Base-by-base conservation (phyloP, 2,797 vertebrate genomes). In the Paedocypris micromegethes region DNA sequence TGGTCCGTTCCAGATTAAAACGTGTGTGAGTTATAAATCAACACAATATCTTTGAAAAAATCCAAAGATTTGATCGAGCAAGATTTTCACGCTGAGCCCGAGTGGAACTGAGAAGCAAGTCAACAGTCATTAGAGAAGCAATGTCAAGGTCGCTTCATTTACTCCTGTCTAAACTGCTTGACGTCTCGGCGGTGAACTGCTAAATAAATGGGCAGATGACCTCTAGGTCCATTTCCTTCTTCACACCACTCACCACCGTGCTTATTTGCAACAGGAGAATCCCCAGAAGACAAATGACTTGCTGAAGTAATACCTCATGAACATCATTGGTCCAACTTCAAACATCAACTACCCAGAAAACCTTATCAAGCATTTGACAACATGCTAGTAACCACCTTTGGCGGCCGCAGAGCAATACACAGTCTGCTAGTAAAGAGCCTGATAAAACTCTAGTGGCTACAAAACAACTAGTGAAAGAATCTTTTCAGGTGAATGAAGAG, bases 111-210 rank as follows among this genome's bases (percentile, higher is more conserved):
- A 50, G 9, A 47, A 68, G 23, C 6, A 3, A 39, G 38, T 47
- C 58, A 60, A 4, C 59, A 45, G 52, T 56, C 46, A 9, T 63
- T 57, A 56, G n/a, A 0, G 4, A 7, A 3, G 46, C 45, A 62
- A 56, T 57, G 52, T 62, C 67, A 70, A 37, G 55, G 59, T 45
- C 68, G 57, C 59, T 57, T 63, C 8, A 44, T 63, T 56, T 45
- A 63, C 41, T 63, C 5, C 8, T 8, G 4, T 45, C n/a, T 43
- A 5, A 43, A 9, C 40, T 44, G 41, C 53, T 40, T 50, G 39
- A 45, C 49, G 40, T 61, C n/a, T 63, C 59, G 55, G 40, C 68
- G 9, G 45, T 39, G 46, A 56, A 62, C 9, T 41, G 8, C 5
- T 58, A 64, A 23, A 73, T 54, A 50, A 70, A 63, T 57, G n/a